phyloP scores from a whole-genome alignment of 2,797 vertebrate genomes.

The Micromesistius poutassou region DNA sequence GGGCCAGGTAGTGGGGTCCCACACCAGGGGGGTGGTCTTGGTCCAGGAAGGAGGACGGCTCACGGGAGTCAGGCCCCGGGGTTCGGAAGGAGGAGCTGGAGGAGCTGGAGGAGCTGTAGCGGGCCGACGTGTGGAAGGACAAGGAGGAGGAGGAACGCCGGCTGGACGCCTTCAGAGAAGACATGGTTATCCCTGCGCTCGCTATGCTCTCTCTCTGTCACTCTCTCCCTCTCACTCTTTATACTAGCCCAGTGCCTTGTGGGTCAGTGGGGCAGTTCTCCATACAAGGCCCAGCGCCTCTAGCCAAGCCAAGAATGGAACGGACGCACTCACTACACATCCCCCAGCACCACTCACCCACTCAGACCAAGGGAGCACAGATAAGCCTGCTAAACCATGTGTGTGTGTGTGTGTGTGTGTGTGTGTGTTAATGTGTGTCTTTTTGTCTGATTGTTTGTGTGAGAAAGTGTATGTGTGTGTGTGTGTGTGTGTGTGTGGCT shows the following conservation, averaged over 20 bases:
- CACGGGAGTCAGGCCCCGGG: constrained; percentile 44
- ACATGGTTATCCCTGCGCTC: constrained; percentile 42
- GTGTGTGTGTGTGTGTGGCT: background rate
- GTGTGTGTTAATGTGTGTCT: background rate
- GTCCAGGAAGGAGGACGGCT: constrained; percentile 56
- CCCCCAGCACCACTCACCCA: constrained; percentile 12
- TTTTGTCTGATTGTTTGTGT: no score
- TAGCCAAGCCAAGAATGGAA: constrained; percentile 65
- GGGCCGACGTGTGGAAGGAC: constrained; percentile 56
- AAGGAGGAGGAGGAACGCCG: constrained; percentile 61
- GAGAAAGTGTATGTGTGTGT: no score
- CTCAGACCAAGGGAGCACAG: constrained; percentile 30
- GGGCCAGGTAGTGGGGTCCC: constrained; percentile 5
- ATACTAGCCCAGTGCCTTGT: constrained; percentile 61
- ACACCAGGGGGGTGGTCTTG: constrained; percentile 49
- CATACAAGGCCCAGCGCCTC: constrained; percentile 64
- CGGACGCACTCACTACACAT: constrained; percentile 48
- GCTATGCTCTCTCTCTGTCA: background rate
- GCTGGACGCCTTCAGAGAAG: constrained; percentile 64
- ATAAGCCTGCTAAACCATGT: constrained; percentile 51
- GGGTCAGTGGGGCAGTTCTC: constrained; percentile 56
- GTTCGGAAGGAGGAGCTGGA: constrained; percentile 62
- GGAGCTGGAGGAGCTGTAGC: constrained; percentile 69
- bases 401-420: background rate
- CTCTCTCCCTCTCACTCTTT: constrained; percentile 30